These are phyloP conservation scores for Doris montereyensis DNA, from an alignment of 2,888 invertebrate genomes.

Conservation along the genomic window DNA sequence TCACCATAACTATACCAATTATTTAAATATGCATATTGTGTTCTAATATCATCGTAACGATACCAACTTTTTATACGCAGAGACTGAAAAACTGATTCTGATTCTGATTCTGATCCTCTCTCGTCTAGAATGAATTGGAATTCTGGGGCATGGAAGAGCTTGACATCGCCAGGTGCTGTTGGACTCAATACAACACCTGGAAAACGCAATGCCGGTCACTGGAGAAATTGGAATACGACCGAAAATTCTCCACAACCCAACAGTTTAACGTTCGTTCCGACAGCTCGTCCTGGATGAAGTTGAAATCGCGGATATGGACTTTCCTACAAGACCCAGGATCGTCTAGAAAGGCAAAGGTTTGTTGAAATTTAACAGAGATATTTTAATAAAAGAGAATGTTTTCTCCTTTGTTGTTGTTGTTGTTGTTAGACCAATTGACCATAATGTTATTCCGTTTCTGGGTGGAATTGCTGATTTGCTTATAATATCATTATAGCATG, in stretches of 20 bases:
- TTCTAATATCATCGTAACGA: no score
- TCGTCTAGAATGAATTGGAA: slow-evolving; percentile 66
- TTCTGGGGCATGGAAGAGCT: slow-evolving; percentile 70
- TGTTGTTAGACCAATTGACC: no score
- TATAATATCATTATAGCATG: no score
- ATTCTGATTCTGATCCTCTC: no score
- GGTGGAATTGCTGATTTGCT: no score
- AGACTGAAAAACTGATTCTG: no score
- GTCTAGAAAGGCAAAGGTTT: slow-evolving; percentile 62
- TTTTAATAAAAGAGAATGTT: neutral
- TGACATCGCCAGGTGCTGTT: slow-evolving; percentile 69
- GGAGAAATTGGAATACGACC: slow-evolving; percentile 64
- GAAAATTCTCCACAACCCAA: slow-evolving; percentile 62
- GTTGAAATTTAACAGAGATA: neutral
- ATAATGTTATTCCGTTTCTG: no score
- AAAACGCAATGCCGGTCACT: slow-evolving; percentile 64
- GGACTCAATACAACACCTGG: slow-evolving; percentile 69
- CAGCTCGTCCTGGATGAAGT: slow-evolving; percentile 53
- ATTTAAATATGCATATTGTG: no score
- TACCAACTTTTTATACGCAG: no score
- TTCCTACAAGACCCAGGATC: slow-evolving; percentile 66
- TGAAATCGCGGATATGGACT: slow-evolving; percentile 58
- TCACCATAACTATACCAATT: no score
- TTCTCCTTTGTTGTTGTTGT: neutral
- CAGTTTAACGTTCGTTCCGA: slow-evolving; percentile 34